Conservation (phyloP, 2,888 invertebrate species). For the Ceraclea dissimilis region DNA sequence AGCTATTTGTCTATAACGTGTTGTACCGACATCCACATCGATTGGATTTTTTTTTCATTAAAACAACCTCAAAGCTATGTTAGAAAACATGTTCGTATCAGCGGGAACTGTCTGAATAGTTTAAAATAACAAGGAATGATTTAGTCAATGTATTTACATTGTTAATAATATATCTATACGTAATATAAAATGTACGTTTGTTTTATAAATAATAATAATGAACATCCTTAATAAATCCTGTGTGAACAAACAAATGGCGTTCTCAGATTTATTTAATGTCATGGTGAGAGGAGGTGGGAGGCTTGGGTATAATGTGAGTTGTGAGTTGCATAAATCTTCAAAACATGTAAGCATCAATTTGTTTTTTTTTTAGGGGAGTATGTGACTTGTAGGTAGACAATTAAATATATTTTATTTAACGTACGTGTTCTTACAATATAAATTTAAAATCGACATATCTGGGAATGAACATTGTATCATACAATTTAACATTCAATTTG, state of each 20-base stretch:
- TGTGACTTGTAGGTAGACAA: no score
- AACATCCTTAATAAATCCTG: conserved; percentile 7
- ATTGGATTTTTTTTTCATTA: neutral
- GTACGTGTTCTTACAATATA: no score
- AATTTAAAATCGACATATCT: no score
- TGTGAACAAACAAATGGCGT: conserved; percentile 17
- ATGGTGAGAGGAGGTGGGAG: neutral
- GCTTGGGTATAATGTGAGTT: neutral
- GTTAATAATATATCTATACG: neutral
- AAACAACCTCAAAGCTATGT: neutral
- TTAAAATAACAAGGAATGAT: neutral
- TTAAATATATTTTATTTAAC: no score
- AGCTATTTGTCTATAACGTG: neutral
- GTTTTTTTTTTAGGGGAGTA: no score
- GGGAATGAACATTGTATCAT: no score
- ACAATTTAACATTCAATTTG: no score
- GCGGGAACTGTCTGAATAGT: neutral
- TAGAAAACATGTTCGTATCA: neutral
- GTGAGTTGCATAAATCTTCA: neutral
- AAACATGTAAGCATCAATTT: neutral
- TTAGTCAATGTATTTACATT: neutral
- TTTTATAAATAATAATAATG: neutral
- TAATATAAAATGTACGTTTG: neutral
- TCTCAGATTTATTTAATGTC: neutral
- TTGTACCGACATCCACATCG: neutral